Conservation (phyloP, 2,113 vertebrate genomes). For the Chaenocephalus aceratus region DNA sequence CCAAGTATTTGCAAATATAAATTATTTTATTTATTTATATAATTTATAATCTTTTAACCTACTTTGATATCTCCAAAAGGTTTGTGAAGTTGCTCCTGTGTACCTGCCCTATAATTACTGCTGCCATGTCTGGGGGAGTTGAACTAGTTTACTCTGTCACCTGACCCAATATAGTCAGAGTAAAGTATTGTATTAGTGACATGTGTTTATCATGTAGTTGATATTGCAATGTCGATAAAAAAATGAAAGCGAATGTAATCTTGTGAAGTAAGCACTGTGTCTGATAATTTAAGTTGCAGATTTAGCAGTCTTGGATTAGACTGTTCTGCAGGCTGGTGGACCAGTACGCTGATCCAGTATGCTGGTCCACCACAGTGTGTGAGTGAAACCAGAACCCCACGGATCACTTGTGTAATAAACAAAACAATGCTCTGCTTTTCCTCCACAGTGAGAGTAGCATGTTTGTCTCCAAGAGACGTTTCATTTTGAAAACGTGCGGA, state of each 20-base stretch:
- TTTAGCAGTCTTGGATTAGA: not conserved
- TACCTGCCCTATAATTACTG: not conserved
- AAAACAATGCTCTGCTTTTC: not conserved
- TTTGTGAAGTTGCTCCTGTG: not conserved
- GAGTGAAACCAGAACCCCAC: too few relatives aligned
- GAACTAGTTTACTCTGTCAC: too few relatives aligned
- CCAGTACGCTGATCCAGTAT: not conserved
- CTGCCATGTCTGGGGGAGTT: not conserved
- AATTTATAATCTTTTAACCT: not conserved
- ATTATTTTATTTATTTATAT: too few relatives aligned
- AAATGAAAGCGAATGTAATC: not conserved
- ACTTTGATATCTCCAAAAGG: not conserved
- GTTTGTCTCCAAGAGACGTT: slow-evolving; percentile 99
- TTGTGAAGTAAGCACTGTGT: not conserved
- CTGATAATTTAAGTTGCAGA: not conserved
- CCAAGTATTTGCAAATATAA: not conserved
- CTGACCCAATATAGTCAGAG: too few relatives aligned
- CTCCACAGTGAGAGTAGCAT: slow-evolving; percentile 98
- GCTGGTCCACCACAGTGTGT: not conserved
- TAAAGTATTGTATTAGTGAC: too few relatives aligned
- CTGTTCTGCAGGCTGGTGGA: not conserved
- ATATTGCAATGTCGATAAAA: too few relatives aligned
- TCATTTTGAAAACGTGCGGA: slow-evolving; percentile 99
- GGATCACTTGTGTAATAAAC: not conserved
- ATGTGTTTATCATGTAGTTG: too few relatives aligned